Conservation (phyloP, 2,797 vertebrate genomes). For the Borostomias antarcticus region DNA sequence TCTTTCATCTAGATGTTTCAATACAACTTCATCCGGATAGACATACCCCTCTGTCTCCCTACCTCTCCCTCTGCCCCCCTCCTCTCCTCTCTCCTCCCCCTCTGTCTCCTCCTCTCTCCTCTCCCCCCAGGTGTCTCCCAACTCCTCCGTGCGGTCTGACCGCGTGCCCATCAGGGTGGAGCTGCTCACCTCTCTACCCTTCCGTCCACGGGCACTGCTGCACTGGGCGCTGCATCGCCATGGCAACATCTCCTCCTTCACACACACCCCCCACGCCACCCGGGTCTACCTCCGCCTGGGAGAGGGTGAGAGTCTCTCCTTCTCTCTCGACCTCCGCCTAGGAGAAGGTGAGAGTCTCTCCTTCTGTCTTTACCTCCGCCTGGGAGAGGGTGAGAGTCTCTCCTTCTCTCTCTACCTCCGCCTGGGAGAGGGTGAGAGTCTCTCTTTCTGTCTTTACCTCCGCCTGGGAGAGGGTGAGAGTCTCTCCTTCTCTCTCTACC, state of each 20-base stretch:
- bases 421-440: too few relatives aligned
- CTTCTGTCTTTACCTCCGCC: too few relatives aligned
- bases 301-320: constrained; percentile 65
- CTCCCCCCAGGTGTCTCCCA: constrained; percentile 63
- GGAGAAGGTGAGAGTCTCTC: too few relatives aligned
- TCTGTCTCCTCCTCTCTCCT: neutral
- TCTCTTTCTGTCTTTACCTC: too few relatives aligned
- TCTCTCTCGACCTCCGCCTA: too few relatives aligned
- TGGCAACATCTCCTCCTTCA: constrained; percentile 73
- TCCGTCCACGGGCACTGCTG: constrained; percentile 59
- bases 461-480: too few relatives aligned
- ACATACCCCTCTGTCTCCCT: too few relatives aligned
- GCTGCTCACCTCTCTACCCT: constrained; percentile 58
- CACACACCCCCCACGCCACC: constrained; percentile 65
- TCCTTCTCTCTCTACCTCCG: too few relatives aligned
- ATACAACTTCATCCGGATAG: neutral
- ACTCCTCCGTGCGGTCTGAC: constrained; percentile 61
- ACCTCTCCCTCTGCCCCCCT: neutral
- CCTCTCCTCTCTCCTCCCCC: neutral
- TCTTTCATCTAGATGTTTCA: too few relatives aligned
- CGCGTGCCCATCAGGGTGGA: constrained; percentile 44
- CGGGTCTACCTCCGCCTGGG: constrained; percentile 70
- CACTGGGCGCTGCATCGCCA: constrained; percentile 73
- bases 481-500: too few relatives aligned
- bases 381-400: too few relatives aligned